phyloP scores from a whole-genome alignment of 2,113 vertebrate species.

The Oophaga pumilio region DNA sequence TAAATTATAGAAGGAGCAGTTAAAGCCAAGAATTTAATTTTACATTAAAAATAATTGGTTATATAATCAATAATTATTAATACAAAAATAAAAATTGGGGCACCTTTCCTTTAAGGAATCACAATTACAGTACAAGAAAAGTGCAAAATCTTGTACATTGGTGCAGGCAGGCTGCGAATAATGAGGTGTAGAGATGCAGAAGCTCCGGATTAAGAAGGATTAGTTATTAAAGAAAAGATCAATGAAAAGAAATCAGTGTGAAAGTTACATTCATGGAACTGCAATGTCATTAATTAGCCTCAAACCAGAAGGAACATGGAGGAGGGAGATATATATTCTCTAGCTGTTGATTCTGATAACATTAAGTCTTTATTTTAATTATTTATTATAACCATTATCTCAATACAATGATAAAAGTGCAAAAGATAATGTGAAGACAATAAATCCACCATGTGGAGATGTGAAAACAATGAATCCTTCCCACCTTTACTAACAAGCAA shows the following conservation, averaged over 20 bases:
- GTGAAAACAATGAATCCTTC: background rate
- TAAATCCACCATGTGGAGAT: background rate
- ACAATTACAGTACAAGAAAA: background rate
- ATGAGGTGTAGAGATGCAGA: slow-evolving; percentile 27
- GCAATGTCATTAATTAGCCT: slow-evolving; percentile 46
- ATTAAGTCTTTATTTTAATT: slow-evolving; percentile 10
- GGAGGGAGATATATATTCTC: slow-evolving; percentile 8
- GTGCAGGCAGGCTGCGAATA: background rate
- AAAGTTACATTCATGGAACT: slow-evolving; percentile 34
- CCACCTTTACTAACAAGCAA: background rate
- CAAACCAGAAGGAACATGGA: background rate
- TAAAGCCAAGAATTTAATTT: no score
- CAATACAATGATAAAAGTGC: background rate
- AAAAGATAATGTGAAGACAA: background rate
- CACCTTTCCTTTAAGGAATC: no score
- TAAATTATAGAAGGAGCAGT: no score
- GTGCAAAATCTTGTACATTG: background rate
- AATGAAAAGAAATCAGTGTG: slow-evolving; percentile 44
- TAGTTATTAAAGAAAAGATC: slow-evolving; percentile 50
- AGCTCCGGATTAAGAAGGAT: slow-evolving; percentile 39
- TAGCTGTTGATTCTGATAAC: slow-evolving; percentile 24
- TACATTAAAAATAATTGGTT: no score
- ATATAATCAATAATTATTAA: no score
- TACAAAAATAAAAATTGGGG: no score
- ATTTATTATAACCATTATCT: background rate